A percentile compares a stretch with the other conserved stretches of the same genome.
Evolutionary conservation across 2,797 vertebrate species (phyloP).

Genomic region (Dromococcyx pavoninus): DNA sequence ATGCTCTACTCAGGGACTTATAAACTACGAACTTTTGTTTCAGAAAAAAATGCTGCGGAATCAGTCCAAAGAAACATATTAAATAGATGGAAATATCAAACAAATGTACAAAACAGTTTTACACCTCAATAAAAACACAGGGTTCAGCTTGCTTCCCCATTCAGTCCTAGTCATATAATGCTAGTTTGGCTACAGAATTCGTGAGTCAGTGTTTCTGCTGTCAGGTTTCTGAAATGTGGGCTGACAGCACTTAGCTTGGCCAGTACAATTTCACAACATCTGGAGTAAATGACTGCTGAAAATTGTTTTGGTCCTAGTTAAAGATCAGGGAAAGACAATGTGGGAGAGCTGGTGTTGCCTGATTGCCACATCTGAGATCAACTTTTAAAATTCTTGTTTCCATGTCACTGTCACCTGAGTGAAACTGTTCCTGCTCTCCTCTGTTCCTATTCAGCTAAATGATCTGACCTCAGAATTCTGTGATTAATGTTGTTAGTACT

Average conservation of each 20-base stretch:
- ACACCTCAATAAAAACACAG: background rate
- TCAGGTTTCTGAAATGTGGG: constrained; percentile 44
- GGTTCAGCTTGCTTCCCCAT: background rate
- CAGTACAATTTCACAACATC: background rate
- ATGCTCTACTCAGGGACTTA: background rate
- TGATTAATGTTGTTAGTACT: background rate
- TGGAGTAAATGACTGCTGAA: background rate
- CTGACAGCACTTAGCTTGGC: constrained; percentile 4
- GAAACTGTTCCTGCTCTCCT: background rate
- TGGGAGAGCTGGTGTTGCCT: background rate
- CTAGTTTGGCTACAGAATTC: background rate
- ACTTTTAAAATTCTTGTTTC: background rate
- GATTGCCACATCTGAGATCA: background rate
- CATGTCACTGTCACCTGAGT: background rate
- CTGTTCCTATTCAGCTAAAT: background rate
- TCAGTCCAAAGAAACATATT: background rate
- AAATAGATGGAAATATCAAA: background rate
- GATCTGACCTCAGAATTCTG: background rate
- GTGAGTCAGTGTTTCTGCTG: constrained; percentile 56
- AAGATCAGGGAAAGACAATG: background rate
- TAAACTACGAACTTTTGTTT: background rate
- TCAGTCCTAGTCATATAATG: background rate
- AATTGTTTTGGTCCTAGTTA: background rate
- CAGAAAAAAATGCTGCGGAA: background rate
- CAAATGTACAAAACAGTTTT: background rate